Evolutionary conservation across 2,797 vertebrate genomes (phyloP).

Genomic region (Crossoptilon crossoptilon): DNA sequence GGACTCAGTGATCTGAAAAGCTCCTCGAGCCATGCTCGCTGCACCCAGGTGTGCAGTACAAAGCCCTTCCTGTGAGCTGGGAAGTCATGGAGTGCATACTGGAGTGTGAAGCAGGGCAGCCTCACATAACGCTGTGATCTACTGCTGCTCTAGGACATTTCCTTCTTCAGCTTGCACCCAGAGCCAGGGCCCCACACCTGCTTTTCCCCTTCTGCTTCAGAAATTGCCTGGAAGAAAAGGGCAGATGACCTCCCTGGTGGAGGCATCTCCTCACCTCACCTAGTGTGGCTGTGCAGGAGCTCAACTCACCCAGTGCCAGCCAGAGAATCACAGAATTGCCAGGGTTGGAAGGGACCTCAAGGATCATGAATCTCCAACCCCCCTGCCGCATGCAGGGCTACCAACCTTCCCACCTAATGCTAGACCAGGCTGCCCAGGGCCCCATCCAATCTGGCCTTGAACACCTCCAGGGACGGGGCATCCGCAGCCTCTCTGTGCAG

Average conservation of each 20-base stretch:
- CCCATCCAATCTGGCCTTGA: too few species aligned
- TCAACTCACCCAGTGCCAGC: not conserved
- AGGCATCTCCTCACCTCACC: rapidly evolving
- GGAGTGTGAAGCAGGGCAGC: rapidly evolving
- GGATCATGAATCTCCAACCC: too few species aligned
- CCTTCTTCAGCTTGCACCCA: not conserved
- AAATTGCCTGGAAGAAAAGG: not conserved
- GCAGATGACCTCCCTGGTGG: not conserved
- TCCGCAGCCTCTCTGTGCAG: too few species aligned
- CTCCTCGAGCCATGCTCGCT: not conserved
- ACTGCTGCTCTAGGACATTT: not conserved
- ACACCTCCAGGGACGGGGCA: too few species aligned
- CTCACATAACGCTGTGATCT: not conserved
- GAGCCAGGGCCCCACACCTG: not conserved
- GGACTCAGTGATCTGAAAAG: not conserved
- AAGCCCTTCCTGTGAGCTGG: not conserved
- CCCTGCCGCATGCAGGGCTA: too few species aligned
- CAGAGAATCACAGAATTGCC: too few species aligned
- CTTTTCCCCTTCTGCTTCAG: not conserved
- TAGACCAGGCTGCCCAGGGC: too few species aligned
- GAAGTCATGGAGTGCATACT: not conserved
- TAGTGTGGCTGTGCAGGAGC: too few species aligned
- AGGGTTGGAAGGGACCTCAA: too few species aligned
- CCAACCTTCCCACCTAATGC: too few species aligned
- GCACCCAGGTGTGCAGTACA: not conserved